Evolutionary conservation across 2,797 vertebrate species (phyloP).

Genomic region (Leptatherina wallacei): DNA sequence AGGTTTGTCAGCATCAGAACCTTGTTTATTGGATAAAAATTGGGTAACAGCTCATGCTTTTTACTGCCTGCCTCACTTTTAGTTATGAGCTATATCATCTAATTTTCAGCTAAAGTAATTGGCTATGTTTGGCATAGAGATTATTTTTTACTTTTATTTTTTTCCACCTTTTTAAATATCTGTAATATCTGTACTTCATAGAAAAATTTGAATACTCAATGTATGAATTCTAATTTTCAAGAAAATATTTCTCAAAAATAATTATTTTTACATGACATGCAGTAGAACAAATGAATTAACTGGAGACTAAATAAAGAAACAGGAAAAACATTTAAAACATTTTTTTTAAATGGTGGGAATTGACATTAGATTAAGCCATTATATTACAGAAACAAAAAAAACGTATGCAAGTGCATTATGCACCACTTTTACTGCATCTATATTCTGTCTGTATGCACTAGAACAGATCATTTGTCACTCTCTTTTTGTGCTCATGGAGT

Average conservation of each 20-base stretch:
- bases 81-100: not conserved
- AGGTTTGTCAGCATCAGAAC: not conserved
- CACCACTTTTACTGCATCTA: not conserved
- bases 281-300: too few species aligned
- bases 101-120: not conserved
- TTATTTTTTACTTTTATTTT: too few species aligned
- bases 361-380: not conserved
- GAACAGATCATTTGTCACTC: not conserved
- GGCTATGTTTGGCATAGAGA: not conserved
- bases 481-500: slow-evolving; percentile 5
- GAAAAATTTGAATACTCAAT: not conserved
- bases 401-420: not conserved
- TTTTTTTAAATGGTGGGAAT: not conserved
- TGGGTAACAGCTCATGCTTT: not conserved
- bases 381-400: not conserved
- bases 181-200: not conserved
- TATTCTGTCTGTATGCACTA: not conserved
- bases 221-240: not conserved
- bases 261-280: too few species aligned
- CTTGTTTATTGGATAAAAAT: not conserved
- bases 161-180: too few species aligned
- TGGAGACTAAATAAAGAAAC: not conserved
- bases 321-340: too few species aligned
- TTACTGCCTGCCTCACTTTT: not conserved
- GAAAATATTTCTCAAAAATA: too few species aligned